These are phyloP conservation scores for Xiphophorus birchmanni DNA, from an alignment of 2,797 vertebrate genomes.

Conservation along the genomic window DNA sequence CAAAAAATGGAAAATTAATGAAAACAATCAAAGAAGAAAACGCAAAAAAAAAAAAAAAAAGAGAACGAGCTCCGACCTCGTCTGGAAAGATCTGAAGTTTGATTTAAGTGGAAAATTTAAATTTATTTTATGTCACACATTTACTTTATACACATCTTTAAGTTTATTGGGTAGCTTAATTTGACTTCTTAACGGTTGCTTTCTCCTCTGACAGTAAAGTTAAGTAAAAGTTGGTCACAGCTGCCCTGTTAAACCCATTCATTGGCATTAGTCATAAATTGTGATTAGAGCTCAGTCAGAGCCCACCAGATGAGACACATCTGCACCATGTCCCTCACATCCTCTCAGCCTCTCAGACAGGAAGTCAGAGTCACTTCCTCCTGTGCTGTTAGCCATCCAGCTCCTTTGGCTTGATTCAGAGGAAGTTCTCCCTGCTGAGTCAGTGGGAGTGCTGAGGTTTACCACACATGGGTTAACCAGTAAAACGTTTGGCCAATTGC, in stretches of 20 bases:
- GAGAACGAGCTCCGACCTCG: neutral
- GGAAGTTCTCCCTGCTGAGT: slow-evolving; percentile 71
- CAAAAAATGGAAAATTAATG: slow-evolving; percentile 9
- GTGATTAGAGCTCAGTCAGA: slow-evolving; percentile 50
- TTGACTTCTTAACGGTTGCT: neutral
- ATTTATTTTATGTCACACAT: neutral
- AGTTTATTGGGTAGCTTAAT: neutral
- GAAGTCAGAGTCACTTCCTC: slow-evolving; percentile 79
- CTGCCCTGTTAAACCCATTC: slow-evolving; percentile 10
- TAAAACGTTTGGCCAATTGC: slow-evolving; percentile 31
- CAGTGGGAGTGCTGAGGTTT: slow-evolving; percentile 49
- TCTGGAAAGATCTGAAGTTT: neutral
- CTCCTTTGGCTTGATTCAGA: slow-evolving; percentile 53
- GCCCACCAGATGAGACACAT: slow-evolving; percentile 43
- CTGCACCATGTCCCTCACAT: slow-evolving; percentile 55
- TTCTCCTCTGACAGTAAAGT: slow-evolving; percentile 10
- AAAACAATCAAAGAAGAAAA: slow-evolving; percentile 16
- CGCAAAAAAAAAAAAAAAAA: slow-evolving; percentile 14
- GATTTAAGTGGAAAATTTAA: neutral
- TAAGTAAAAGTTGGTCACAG: slow-evolving; percentile 26
- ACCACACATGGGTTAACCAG: neutral
- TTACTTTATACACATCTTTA: neutral
- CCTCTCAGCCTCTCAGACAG: slow-evolving; percentile 65
- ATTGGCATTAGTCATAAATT: slow-evolving; percentile 45
- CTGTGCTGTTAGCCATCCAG: slow-evolving; percentile 70